Base-by-base conservation (phyloP, 2,888 invertebrate species). In the Drosophila neotestacea region DNA sequence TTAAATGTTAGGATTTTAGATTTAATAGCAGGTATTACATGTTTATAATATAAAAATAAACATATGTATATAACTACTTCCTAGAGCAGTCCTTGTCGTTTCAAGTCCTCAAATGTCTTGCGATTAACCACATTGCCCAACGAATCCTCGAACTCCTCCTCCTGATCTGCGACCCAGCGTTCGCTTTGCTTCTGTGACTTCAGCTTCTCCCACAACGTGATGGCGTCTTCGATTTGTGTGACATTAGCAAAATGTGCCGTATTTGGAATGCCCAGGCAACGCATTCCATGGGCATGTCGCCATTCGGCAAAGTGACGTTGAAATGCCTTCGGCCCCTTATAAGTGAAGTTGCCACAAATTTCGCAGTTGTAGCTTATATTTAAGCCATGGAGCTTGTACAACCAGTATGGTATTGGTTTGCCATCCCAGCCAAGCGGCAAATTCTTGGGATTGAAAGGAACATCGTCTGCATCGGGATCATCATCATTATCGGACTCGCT, bases 211-310 rank as follows among this genome's bases (percentile, higher is more conserved):
- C 99, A 99, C 73, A 99, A 93, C 41, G 98, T 97, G 52, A 99
- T 94, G 0, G 99, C 99, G 92, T 99, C 99, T 92, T 99, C 99
- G 85, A 99, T 99, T 91, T 98, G 98, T 0, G 99, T 99, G 39
- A 99, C 99, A 92, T 99, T 99, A 0, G 99, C 99, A 93, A 99
- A 99, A 93, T 99, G 99, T 0, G 99, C 99, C 0, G 99, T 99
- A 92, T 99, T 99, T 0, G 99, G 99, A 82, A 99, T 99, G 6
- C 99, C 99, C 13, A 99, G 94, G 91, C 99, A 99, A 27, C 99
- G 94, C 99, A 99, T 99, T 38, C 99, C 99, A 92, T 96, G 96
- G 10, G 96, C 96, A 89, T 96, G 96, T 28, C 96, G 93, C 96
- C 97, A 97, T 91, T 96, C 97, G 0, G 99, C 98, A 93, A 99